Evolutionary conservation across 2,113 vertebrate genomes (phyloP), one percentile per base, ranked within the genome.

Genomic region (Rhinoderma darwinii): DNA sequence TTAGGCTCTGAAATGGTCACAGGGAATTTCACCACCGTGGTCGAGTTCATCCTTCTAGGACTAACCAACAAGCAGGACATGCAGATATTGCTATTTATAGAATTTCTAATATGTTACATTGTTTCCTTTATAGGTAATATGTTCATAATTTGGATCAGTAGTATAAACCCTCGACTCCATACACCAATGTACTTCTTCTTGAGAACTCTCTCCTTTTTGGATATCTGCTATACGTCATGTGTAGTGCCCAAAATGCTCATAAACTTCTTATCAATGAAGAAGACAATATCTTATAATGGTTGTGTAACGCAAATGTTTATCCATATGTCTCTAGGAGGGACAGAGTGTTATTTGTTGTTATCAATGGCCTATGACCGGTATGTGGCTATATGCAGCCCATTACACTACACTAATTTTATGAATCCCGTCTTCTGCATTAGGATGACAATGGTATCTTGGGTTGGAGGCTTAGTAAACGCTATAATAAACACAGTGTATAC

Each of bases 241-340:
- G 82, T 59, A 41, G 72, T 25, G 15, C 50, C 66, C 51, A 87
- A 88, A 73, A 82, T 86, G 66, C 30, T 68, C 15, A 8, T 61
- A 25, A 82, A 86, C 39, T 87, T 89, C 76, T 30, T 83, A 30
- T 20, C 72, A 32, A 35, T 74, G 47, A 88, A 84, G 32, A 88
- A 84, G n/a, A 84, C n/a, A 5, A 88, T 86, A 56, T 83, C 30
- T 12, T 56, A 18, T 89, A 63, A 56, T n/a, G 63, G 79, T 0
- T 5, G 30, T 30, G 56, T 61, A 8, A 20, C 66, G 15, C 66
- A 70, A 70, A 70, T 70, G 66, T 20, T 17, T 39, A 20, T 70
- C 17, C 66, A 70, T 37, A 70, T 70, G 66, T 37, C 39, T 44
- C 37, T 81, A 47, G 43, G 87, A 56, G 50, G 63, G 3, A 66